Evolutionary conservation across 2,888 invertebrate species (phyloP).

Genomic region (Doris montereyensis): DNA sequence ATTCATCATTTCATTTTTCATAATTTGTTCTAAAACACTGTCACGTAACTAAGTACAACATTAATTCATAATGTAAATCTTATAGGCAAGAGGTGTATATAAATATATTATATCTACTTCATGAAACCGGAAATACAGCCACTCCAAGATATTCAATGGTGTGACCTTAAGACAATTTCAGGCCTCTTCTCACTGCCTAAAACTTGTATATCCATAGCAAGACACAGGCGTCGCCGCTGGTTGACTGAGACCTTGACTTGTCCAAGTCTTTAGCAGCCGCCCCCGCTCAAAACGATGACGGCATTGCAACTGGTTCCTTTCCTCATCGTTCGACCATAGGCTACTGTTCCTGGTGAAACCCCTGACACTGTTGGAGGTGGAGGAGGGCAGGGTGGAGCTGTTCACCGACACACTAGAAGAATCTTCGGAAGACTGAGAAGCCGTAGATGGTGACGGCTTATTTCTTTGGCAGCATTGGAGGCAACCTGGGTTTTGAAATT

Average conservation of each 20-base stretch:
- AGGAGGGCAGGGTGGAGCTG: not conserved
- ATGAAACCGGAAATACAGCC: too few species aligned
- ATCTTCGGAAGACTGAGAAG: not conserved
- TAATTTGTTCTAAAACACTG: too few species aligned
- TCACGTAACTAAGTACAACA: too few species aligned
- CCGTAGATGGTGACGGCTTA: not conserved
- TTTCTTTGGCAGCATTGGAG: not conserved
- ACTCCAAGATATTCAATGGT: too few species aligned
- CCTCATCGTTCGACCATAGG: not conserved
- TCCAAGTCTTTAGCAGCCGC: conserved; percentile 69
- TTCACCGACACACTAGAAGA: not conserved
- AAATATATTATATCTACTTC: too few species aligned
- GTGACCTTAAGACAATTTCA: too few species aligned
- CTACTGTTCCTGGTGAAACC: not conserved
- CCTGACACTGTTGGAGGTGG: not conserved
- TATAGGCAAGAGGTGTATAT: too few species aligned
- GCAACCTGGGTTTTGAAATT: too few species aligned
- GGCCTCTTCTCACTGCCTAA: too few species aligned
- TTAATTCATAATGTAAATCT: too few species aligned
- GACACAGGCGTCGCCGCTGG: conserved; percentile 57
- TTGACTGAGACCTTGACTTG: conserved; percentile 44
- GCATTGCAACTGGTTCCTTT: conserved; percentile 51
- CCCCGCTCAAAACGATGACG: conserved; percentile 66
- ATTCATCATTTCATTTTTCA: too few species aligned
- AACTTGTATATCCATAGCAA: conserved; percentile 65